Evolutionary conservation across 2,113 vertebrate species (phyloP), one percentile per base, ranked within the genome.

Genomic region (Nothocercus nigrocapillus): DNA sequence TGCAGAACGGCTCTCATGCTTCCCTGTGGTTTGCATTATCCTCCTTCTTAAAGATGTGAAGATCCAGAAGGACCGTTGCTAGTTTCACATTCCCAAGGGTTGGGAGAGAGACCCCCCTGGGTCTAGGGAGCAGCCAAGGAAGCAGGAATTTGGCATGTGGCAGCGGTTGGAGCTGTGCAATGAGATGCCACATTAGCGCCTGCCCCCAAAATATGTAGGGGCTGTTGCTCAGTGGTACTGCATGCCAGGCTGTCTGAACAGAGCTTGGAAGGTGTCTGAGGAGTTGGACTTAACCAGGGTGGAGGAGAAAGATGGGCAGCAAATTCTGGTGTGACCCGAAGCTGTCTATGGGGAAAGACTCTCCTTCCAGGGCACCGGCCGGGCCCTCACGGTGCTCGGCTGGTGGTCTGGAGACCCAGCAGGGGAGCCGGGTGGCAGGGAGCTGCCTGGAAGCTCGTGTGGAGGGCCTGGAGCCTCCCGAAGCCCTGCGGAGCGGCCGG

Each of bases 391-490:
- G 2, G 27, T 44, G 36, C 25, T 76, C 47, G 58, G 62, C 54
- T 54, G 24, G 5, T 27, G 61, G 6, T 49, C 85, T 82, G 87
- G 82, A 47, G 53, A 2, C 13, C 79, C 6, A 8, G 32, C 1
- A 1, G n/a, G 51, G 32, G 69, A 75, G 28, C 27, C 67, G 32
- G 7, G 54, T 54, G 42, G 47, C 24, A 2, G 0, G 1, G 25
- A 16, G n/a, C 1, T 51, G 53, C 27, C 6, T 22, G 72, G 83
- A 56, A 70, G 2, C 30, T 36, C 58, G 5, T 1, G 0, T 20
- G 67, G 82, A 63, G 69, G 69, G n/a, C 62, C 36, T 11, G 36
- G 22, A 45, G 44, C 16, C 17, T 16, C 44, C 15, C 15, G 42
- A 18, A 45, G 44, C 44, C 44, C 44, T 45, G 44, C 44, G 17